phyloP scores from a whole-genome alignment of 2,113 vertebrate species.

The Mola mola region DNA sequence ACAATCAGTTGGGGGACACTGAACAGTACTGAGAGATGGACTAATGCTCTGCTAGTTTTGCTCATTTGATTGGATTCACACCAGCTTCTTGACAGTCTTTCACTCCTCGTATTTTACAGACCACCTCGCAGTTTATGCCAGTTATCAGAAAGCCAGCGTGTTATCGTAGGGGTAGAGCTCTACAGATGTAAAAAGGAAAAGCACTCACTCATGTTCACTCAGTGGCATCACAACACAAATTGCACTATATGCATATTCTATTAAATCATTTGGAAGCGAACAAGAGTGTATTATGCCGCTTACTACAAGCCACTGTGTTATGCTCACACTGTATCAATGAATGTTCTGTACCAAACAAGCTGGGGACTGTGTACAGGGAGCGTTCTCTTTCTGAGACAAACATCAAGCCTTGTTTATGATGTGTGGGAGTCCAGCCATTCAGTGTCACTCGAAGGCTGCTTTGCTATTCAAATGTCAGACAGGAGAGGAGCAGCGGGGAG shows the following conservation, averaged over 20 bases:
- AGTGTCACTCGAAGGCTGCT: conserved; percentile 62
- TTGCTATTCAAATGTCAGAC: conserved; percentile 78
- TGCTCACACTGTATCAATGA: conserved; percentile 29
- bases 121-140: too few species aligned
- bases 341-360: conserved; percentile 54
- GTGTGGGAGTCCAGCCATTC: conserved; percentile 66
- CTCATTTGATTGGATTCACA: too few species aligned
- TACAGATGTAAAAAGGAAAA: not conserved
- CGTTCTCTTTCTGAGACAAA: conserved; percentile 36
- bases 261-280: conserved; percentile 20
- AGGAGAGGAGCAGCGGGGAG: conserved; percentile 22
- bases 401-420: conserved; percentile 64
- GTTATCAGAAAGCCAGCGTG: too few species aligned
- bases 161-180: too few species aligned
- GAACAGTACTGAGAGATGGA: too few species aligned
- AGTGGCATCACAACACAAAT: conserved; percentile 13
- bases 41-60: too few species aligned
- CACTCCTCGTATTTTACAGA: too few species aligned
- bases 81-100: too few species aligned
- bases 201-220: not conserved
- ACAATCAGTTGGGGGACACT: too few species aligned
- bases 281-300: conserved; percentile 30
- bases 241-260: not conserved
- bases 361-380: conserved; percentile 43
- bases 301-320: conserved; percentile 32